A percentile compares a stretch with the other conserved stretches of the same genome.
Evolutionary conservation across 1,140 invertebrate species (phyloP).

Genomic region (Trypoxylus dichotomus): DNA sequence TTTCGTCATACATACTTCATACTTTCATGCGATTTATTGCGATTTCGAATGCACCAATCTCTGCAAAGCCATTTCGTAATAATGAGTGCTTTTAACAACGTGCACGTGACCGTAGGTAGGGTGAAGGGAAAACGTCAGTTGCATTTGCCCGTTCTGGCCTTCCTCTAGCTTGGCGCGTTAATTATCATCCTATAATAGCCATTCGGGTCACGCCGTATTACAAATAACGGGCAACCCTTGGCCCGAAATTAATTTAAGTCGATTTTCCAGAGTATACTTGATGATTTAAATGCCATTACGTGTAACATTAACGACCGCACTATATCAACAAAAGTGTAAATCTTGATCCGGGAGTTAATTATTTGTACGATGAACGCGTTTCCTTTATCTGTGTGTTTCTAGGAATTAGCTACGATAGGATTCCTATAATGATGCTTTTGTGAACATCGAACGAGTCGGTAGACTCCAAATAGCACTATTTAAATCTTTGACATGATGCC

Average conservation of each 20-base stretch:
- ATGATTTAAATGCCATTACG: conserved; percentile 16
- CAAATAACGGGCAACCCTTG: conserved; percentile 9
- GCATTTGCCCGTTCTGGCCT: not conserved
- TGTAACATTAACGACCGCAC: conserved; percentile 6
- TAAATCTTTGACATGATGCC: too few species aligned
- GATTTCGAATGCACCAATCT: not conserved
- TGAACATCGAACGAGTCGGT: too few species aligned
- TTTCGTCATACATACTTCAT: not conserved
- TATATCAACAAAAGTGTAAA: conserved; percentile 13
- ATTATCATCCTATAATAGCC: not conserved
- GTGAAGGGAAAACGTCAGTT: not conserved
- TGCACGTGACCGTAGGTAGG: not conserved
- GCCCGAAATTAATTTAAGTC: conserved; percentile 15
- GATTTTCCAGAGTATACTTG: conserved; percentile 11
- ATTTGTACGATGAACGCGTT: not conserved
- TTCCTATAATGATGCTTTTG: too few species aligned
- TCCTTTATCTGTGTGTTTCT: not conserved
- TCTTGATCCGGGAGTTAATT: conserved; percentile 10
- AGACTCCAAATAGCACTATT: too few species aligned
- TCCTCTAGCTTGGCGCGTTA: not conserved
- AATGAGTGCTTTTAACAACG: not conserved
- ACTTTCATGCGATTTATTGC: not conserved
- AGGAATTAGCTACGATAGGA: not conserved
- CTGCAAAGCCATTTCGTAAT: not conserved
- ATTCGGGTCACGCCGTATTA: not conserved